Conservation (phyloP, 1,140 invertebrate genomes). For the Phymastichus coffea region DNA sequence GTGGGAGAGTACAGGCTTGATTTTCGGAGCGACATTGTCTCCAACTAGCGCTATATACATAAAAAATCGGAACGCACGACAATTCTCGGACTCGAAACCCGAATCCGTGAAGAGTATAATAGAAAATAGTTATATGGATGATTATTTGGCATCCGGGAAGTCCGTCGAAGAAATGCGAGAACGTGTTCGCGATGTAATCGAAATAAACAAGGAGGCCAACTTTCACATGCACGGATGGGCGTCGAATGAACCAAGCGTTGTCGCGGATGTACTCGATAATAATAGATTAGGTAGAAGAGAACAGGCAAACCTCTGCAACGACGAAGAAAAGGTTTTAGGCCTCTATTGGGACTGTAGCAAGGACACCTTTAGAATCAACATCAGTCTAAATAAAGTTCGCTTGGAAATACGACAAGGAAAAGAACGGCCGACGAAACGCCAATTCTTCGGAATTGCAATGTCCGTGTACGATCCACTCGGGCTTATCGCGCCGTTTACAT, state of each 20-base stretch:
- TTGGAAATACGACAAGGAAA: too few species aligned
- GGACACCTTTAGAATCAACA: background rate
- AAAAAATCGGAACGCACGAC: slow-evolving; percentile 28
- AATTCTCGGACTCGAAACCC: slow-evolving; percentile 28
- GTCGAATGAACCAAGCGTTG: too few species aligned
- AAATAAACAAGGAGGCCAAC: too few species aligned
- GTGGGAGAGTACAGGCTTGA: slow-evolving; percentile 39
- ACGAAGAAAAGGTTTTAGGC: too few species aligned
- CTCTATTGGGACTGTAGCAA: slow-evolving; percentile 10
- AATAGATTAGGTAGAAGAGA: too few species aligned
- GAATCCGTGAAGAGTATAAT: slow-evolving; percentile 37
- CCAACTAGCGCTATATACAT: slow-evolving; percentile 27
- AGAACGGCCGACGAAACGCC: slow-evolving; percentile 27
- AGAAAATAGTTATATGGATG: too few species aligned
- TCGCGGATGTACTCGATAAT: slow-evolving; percentile 13
- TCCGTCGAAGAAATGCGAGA: too few species aligned
- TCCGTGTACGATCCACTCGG: slow-evolving; percentile 48
- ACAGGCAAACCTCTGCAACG: too few species aligned
- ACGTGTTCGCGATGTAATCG: too few species aligned
- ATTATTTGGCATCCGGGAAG: too few species aligned
- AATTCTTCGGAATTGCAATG: slow-evolving; percentile 34
- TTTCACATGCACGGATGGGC: too few species aligned
- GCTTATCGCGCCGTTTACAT: slow-evolving; percentile 35
- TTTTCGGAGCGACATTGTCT: slow-evolving; percentile 37
- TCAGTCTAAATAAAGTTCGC: too few species aligned